Evolutionary conservation across 2,888 invertebrate genomes (phyloP).

Genomic region (Philereme transversata): DNA sequence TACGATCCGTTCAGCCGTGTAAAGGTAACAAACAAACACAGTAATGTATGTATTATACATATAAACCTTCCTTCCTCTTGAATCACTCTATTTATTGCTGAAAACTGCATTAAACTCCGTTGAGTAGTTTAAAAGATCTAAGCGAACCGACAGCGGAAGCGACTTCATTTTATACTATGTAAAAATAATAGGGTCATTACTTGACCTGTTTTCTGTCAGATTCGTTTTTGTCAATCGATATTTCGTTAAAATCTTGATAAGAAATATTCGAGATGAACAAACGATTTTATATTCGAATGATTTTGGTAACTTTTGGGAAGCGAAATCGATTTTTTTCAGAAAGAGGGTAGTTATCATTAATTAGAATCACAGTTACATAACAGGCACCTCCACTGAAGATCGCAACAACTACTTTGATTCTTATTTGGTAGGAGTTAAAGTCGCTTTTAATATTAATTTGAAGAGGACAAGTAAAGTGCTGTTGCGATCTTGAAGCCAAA

Average conservation of each 20-base stretch:
- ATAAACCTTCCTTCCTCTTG: no score
- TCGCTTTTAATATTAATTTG: slow-evolving; percentile 23
- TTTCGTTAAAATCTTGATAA: background rate
- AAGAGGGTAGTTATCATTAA: slow-evolving; percentile 32
- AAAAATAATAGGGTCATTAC: background rate
- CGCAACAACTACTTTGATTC: slow-evolving; percentile 16
- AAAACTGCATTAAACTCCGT: no score
- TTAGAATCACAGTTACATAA: slow-evolving; percentile 35
- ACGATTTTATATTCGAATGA: slow-evolving; percentile 24
- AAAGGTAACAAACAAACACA: no score
- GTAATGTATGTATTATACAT: no score
- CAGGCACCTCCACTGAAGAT: slow-evolving; percentile 30
- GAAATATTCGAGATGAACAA: slow-evolving; percentile 12
- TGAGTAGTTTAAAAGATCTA: no score
- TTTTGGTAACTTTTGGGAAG: slow-evolving; percentile 30
- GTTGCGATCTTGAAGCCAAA: slow-evolving; percentile 22
- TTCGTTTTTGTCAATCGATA: no score
- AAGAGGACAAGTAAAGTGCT: background rate
- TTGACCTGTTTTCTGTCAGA: background rate
- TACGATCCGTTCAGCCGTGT: no score
- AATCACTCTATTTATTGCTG: no score
- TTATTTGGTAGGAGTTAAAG: slow-evolving; percentile 21
- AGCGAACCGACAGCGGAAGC: no score
- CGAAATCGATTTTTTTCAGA: slow-evolving; percentile 36
- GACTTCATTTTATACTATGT: no score